These are phyloP conservation scores for Heliocidaris tuberculata DNA, from an alignment of 35 echinoderm and acorn worm genomes.

Conservation along the genomic window DNA sequence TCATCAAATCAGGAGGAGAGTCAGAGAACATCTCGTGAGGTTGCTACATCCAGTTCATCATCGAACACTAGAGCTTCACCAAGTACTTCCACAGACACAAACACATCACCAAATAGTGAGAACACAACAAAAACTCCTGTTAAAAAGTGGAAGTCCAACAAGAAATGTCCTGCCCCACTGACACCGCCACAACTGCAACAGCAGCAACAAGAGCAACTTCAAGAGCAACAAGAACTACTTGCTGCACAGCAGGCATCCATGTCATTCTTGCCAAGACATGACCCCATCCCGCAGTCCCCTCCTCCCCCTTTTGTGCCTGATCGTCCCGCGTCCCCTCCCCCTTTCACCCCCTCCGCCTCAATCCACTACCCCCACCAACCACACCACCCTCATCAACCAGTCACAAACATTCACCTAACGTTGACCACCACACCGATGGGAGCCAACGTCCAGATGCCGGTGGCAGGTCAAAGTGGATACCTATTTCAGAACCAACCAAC, in stretches of 20 bases:
- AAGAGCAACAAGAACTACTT: not conserved
- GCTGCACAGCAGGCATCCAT: not conserved
- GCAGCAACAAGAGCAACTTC: not conserved
- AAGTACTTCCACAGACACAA: not conserved
- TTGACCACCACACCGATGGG: conserved; percentile 6
- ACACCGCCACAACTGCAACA: not conserved
- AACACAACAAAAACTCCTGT: not conserved
- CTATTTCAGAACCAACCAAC: not conserved
- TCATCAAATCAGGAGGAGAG: not conserved
- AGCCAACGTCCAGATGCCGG: conserved; percentile 14
- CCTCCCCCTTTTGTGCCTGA: conserved; percentile 15
- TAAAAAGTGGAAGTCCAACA: not conserved
- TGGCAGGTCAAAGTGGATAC: not conserved
- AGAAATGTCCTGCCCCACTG: not conserved
- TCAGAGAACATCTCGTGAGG: not conserved
- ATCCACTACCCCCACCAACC: conserved; percentile 11
- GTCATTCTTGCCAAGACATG: not conserved
- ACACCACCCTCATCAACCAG: not conserved
- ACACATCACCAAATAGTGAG: not conserved
- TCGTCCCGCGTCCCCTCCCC: not conserved
- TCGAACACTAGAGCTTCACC: not conserved
- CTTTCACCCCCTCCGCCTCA: not conserved
- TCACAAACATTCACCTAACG: conserved; percentile 30
- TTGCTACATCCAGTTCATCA: not conserved
- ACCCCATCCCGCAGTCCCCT: not conserved